Evolutionary conservation across 30 jellyfish, hydroid and myxozoan genomes (phyloP), one percentile per base, ranked within the genome.

Genomic region (Chrysaora quinquecirrha): DNA sequence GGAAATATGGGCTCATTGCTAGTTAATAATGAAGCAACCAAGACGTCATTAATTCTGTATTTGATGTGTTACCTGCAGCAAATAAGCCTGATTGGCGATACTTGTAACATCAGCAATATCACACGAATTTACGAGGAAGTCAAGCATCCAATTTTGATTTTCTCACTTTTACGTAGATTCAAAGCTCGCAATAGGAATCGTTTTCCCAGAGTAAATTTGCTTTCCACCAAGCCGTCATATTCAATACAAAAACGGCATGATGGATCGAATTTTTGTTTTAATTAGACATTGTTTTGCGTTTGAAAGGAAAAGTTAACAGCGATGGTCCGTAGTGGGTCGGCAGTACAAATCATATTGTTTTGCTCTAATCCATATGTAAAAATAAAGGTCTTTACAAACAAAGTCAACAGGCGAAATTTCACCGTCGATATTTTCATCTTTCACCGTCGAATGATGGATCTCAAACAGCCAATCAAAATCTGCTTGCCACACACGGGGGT

Each of bases 251-350:
- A 52, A 52, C 68, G 68, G 68, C 68, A 52, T 3, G 68, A 52
- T 25, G 68, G 68, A 52, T 52, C 27, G 68, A 52, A 19, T 52
- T 52, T 52, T 52, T 52, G 29, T 52, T 52, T 52, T 52, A 52
- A 52, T 52, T 52, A 52, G 68, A 20, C 68, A 52, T 52, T 70
- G 67, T 34, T 19, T 16, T 35, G 28, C 30, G 66, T 25, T 70
- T 32, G 76, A 75, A 49, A 75, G 48, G 65, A 31, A 75, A 52
- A 16, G 84, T 38, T 76, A 22, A 76, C 30, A 34, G 49, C 87
- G 70, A 73, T 29, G 30, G 87, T 25, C 76, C 30, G 49, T 34
- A 62, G 54, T 20, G 54, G 23, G 78, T 38, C 78, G 78, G 78
- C 54, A 29, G 16, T 38, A 38, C 27, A 66, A 66, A 1, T 10